These are phyloP conservation scores for Drosophila melanosoma DNA, from an alignment of 2,888 invertebrate genomes.

Conservation along the genomic window DNA sequence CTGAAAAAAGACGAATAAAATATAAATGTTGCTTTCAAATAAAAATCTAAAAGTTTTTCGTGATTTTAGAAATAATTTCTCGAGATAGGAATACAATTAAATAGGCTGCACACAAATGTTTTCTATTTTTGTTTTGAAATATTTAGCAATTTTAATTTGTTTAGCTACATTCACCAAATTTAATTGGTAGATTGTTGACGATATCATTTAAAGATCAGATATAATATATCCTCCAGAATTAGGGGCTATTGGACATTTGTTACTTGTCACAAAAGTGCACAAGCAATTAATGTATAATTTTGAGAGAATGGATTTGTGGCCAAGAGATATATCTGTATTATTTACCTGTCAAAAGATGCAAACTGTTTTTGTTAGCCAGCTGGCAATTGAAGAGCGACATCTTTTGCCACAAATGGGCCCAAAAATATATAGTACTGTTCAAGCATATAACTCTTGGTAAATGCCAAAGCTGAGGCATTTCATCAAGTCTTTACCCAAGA, in stretches of 20 bases:
- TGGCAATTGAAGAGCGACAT: constrained; percentile 30
- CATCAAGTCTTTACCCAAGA: constrained; percentile 67
- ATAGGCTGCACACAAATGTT: not conserved
- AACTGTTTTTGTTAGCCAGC: not conserved
- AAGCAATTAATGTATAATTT: not conserved
- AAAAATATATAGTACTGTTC: not conserved
- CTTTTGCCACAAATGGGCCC: constrained; percentile 5
- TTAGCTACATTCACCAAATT: not conserved
- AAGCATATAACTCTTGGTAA: constrained; percentile 29
- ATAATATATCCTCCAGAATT: too few species aligned
- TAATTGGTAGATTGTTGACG: not conserved
- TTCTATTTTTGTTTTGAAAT: not conserved
- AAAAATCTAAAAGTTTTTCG: too few species aligned
- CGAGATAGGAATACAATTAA: not conserved
- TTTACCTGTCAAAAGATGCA: not conserved
- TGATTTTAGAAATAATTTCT: too few species aligned
- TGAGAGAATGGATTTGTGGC: not conserved
- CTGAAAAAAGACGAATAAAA: too few species aligned
- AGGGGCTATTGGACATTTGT: too few species aligned
- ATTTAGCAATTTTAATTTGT: not conserved
- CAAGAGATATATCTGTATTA: not conserved
- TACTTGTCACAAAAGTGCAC: not conserved
- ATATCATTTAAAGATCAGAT: not conserved
- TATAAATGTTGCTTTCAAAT: too few species aligned
- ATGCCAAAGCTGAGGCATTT: constrained; percentile 44